These are phyloP conservation scores for Peromyscus californicus DNA, from an alignment of 2,113 vertebrate species.

Conservation along the genomic window DNA sequence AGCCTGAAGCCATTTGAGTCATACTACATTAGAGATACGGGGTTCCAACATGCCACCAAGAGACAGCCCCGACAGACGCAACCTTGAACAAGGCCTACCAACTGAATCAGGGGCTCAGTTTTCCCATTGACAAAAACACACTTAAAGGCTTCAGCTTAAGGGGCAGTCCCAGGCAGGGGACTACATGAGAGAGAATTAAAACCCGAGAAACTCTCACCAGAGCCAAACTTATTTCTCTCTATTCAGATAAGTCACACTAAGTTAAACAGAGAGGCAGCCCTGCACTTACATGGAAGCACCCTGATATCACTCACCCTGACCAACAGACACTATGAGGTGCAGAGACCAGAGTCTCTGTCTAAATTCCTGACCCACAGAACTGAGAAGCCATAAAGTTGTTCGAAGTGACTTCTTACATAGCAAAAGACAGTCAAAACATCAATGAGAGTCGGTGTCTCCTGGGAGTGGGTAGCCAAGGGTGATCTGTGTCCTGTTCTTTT, in stretches of 20 bases:
- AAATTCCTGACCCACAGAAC: slow-evolving; percentile 53
- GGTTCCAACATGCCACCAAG: neutral
- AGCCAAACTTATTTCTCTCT: neutral
- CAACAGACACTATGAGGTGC: neutral
- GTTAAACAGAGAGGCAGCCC: slow-evolving; percentile 23
- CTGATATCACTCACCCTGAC: neutral
- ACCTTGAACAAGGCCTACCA: neutral
- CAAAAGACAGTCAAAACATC: slow-evolving; percentile 54
- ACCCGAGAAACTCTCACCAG: neutral
- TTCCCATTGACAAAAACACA: neutral
- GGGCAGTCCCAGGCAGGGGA: neutral
- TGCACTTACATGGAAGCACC: neutral
- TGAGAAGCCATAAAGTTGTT: slow-evolving; percentile 47
- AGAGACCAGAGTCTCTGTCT: slow-evolving; percentile 42
- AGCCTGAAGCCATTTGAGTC: neutral
- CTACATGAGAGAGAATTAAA: neutral
- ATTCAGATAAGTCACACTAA: slow-evolving; percentile 56
- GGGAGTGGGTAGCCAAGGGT: neutral
- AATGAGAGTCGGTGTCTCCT: neutral
- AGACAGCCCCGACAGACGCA: neutral
- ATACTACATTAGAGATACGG: neutral
- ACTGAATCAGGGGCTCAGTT: neutral
- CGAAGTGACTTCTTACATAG: slow-evolving; percentile 40
- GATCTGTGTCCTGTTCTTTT: neutral
- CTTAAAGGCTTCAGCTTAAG: neutral